Percentiles rank a stretch among this genome's conserved stretches.
Conservation (phyloP, 2,113 vertebrate genomes). For the Charadrius vociferus region DNA sequence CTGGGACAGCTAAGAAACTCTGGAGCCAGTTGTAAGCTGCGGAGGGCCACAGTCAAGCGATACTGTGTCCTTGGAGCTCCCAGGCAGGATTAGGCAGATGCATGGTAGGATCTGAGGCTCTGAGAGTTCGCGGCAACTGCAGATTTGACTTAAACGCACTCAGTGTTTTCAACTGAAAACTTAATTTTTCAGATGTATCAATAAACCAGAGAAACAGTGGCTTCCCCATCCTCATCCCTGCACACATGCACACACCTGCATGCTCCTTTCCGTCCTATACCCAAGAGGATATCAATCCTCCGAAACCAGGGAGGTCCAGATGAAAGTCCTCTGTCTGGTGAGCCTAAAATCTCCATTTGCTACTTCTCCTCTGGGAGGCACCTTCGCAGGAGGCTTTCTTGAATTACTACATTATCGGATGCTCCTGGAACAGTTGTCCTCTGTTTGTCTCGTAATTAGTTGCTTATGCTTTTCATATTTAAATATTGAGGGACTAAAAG, state of each 20-base stretch:
- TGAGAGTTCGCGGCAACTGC: fast-evolving
- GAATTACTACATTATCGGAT: background rate
- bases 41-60: background rate
- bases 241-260: fast-evolving
- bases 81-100: background rate
- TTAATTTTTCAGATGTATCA: background rate
- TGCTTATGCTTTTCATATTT: background rate
- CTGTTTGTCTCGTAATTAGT: background rate
- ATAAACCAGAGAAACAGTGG: background rate
- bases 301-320: background rate
- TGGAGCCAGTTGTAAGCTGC: background rate
- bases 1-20: background rate
- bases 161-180: background rate
- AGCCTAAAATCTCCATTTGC: background rate
- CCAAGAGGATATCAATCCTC: background rate
- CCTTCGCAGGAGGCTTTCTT: background rate
- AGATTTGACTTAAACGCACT: background rate
- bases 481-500: background rate
- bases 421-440: background rate
- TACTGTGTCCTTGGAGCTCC: background rate
- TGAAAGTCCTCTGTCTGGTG: background rate
- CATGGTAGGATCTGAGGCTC: fast-evolving
- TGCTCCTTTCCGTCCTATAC: background rate
- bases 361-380: background rate
- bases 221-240: background rate